Evolutionary conservation across 2,113 vertebrate species (phyloP), one percentile per base, ranked within the genome.

Genomic region (Cichladusa arquata): DNA sequence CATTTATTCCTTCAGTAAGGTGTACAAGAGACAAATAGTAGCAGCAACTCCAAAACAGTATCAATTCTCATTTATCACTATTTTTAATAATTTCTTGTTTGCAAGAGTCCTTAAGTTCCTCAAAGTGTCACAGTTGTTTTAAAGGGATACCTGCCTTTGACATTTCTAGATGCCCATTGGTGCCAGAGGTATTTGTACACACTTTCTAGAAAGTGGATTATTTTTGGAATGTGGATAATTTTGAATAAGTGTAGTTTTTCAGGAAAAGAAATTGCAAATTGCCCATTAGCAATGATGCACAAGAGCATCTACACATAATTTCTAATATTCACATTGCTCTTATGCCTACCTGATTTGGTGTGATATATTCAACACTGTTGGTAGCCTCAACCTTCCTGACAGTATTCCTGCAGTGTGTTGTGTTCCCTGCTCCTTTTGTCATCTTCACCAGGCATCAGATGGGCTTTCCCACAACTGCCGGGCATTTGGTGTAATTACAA

Each of bases 341-440:
- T 76, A 54, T 57, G 29, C 12, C 19, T 81, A 2, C 38, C 62
- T 36, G 29, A 40, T 45, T 77, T 11, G 14, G 14, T 19, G 54
- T 5, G 13, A 18, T 33, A 36, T 11, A 8, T 24, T 33, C 20
- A 36, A 20, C 6, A 25, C 4, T 14, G 38, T 4, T 12, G 13
- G 24, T 19, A 56, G 31, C 19, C 29, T 56, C 60, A 31, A 1
- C 17, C 22, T 50, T 65, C 31, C 36, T 16, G 65, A 28, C 0
- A 2, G 20, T 31, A 16, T n/a, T 70, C 29, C 50, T 9, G 19
- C 19, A 54, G 47, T 0, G 0, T 4, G 45, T 16, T 3, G 11
- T 1, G 1, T 54, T 24, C 54, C 13, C 45, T 40, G 33, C 15
- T 26, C 54, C 36, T 67, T 38, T 66, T 45, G n/a, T 26, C 33